A percentile compares a stretch with the other conserved stretches of the same genome.
Evolutionary conservation across 1,140 invertebrate genomes (phyloP).

Genomic region (Drosophila sucinea): DNA sequence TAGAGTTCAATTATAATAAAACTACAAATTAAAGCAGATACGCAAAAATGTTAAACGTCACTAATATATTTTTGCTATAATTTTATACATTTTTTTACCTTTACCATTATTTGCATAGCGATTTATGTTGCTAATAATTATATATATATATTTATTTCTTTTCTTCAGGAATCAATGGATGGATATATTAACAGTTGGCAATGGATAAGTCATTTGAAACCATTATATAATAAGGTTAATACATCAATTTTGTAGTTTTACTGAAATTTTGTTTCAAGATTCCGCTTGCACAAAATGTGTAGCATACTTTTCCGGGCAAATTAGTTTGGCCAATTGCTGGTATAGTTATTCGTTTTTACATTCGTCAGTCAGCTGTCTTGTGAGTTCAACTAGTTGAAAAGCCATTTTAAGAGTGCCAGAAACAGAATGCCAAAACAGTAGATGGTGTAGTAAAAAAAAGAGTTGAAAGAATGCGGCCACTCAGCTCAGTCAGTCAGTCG

Average conservation of each 20-base stretch:
- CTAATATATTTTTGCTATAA: too few species aligned
- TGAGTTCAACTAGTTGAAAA: constrained; percentile 52
- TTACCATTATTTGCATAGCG: too few species aligned
- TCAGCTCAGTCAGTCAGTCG: constrained; percentile 24
- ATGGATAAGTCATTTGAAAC: too few species aligned
- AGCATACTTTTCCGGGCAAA: background rate
- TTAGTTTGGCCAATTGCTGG: constrained; percentile 5
- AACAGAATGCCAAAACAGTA: constrained; percentile 16
- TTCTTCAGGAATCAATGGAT: too few species aligned
- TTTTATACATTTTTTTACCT: too few species aligned
- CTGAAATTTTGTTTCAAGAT: background rate
- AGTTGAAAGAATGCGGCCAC: constrained; percentile 23
- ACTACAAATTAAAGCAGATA: too few species aligned
- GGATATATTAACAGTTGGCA: too few species aligned
- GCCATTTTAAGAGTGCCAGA: constrained; percentile 45
- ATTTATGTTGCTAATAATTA: too few species aligned
- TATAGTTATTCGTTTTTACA: constrained; percentile 5
- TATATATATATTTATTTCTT: too few species aligned
- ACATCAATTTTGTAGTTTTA: background rate
- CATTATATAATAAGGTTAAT: too few species aligned
- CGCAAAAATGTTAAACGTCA: too few species aligned
- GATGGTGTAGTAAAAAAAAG: background rate
- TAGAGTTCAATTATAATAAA: too few species aligned
- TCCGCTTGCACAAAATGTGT: background rate
- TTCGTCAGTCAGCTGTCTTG: constrained; percentile 17